A percentile compares a stretch with the other conserved stretches of the same genome.
Evolutionary conservation across 2,888 invertebrate species (phyloP).

Genomic region (Phaonia tiefii): DNA sequence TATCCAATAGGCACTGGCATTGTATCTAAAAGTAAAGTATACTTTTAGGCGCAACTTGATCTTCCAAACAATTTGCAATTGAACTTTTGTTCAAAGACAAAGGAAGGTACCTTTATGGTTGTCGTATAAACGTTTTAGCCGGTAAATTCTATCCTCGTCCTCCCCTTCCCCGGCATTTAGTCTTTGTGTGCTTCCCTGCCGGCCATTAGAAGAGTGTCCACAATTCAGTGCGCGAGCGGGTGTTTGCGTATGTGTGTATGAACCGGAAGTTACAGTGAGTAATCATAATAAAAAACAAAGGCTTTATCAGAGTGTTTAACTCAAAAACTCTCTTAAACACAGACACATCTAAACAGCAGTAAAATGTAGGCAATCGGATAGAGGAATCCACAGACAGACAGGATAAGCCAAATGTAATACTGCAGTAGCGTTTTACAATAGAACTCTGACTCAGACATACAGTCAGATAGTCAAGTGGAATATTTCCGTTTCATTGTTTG

Average conservation of each 20-base stretch:
- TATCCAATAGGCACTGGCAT: neutral
- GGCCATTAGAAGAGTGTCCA: neutral
- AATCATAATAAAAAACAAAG: conserved; percentile 37
- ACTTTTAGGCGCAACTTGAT: conserved; percentile 39
- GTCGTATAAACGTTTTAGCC: neutral
- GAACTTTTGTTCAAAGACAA: conserved; percentile 23
- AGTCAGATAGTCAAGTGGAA: neutral
- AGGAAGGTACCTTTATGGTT: conserved; percentile 1
- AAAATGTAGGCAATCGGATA: neutral
- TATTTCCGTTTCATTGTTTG: conserved; percentile 10
- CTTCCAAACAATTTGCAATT: conserved; percentile 18
- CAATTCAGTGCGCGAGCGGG: neutral
- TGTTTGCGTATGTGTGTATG: conserved; percentile 6
- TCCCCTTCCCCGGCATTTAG: neutral
- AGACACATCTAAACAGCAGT: neutral
- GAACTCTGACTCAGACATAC: neutral
- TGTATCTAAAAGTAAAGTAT: conserved; percentile 8
- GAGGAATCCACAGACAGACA: conserved; percentile 24
- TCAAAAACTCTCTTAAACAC: conserved; percentile 20
- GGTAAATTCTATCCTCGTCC: neutral
- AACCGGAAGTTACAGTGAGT: conserved; percentile 30
- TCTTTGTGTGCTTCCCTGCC: neutral
- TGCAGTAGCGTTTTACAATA: conserved; percentile 18
- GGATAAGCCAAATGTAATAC: conserved; percentile 32
- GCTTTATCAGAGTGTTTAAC: conserved; percentile 45